Base-by-base conservation (phyloP, 2,888 invertebrate species). In the Xestia rhomboidea region DNA sequence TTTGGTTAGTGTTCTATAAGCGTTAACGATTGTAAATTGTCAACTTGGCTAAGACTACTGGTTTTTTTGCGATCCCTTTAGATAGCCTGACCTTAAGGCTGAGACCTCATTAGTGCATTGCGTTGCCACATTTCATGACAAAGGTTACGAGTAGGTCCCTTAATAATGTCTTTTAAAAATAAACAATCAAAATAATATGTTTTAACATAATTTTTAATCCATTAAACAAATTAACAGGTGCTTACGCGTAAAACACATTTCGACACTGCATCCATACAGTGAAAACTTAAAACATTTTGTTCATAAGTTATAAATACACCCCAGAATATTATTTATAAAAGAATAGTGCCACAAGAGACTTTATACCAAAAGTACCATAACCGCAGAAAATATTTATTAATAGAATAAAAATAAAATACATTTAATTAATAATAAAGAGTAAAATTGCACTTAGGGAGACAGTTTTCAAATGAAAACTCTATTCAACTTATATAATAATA, bases 131-230 rank as follows among this genome's bases (percentile, higher is more conserved):
- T n/a, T n/a, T n/a, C n/a, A n/a, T 51, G 10, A 3, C 51, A 51
- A 24, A 24, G 11, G 11, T n/a, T 54, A 54, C 54, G 13, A 54
- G n/a, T n/a, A 51, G 51, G 51, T 51, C 51, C 3, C 51, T 24
- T 27, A 27, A 1, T 15, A 10, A 44, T n/a, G 34, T 34, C 8
- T n/a, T 34, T 7, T 1, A 30, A 54, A 82, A 70, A 82, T 49
- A 71, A 81, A 77, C 11, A 63, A 24, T 46, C n/a, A 44, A 49
- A 62, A 1, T 83, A 57, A 34, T 83, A 87, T 89, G 90, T 94
- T 94, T 94, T 94, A 95, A 96, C 95, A 94, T 95, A 94, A 91
- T 91, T 94, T 96, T 96, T 94, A 96, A 94, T 96, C 94, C 94
- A 94, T 93, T 95, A 96, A 94, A 96, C 93, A 95, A 94, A 93